Evolutionary conservation across 2,797 vertebrate genomes (phyloP).

Genomic region (Poecilia gillii): DNA sequence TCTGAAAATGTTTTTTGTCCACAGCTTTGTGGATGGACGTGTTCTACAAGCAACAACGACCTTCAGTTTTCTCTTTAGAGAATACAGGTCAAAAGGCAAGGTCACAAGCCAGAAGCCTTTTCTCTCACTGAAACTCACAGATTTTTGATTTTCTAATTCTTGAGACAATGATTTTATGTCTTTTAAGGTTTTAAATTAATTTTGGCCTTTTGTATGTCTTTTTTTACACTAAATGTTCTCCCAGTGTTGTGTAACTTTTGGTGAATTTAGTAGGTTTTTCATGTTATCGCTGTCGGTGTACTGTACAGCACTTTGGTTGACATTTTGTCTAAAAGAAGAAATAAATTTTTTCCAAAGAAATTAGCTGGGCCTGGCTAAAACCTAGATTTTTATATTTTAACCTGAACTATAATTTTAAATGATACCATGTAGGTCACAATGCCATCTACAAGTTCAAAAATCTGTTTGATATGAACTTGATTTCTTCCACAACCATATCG

Average conservation of each 20-base stretch:
- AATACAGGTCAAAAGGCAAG: background rate
- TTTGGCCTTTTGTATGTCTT: background rate
- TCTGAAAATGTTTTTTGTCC: background rate
- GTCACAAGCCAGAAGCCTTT: background rate
- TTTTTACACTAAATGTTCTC: background rate
- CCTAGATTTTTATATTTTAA: background rate
- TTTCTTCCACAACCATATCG: slow-evolving; percentile 9
- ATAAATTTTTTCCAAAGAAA: background rate
- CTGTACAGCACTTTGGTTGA: background rate
- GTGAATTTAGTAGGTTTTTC: background rate
- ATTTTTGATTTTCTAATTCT: background rate
- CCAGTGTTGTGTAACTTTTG: background rate
- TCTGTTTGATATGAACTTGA: slow-evolving; percentile 49
- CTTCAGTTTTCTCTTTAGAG: background rate
- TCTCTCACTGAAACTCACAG: background rate
- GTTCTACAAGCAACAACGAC: background rate
- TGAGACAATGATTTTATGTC: background rate
- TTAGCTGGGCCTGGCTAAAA: background rate
- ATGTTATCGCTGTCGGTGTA: background rate
- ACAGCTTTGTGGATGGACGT: background rate
- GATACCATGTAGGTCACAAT: slow-evolving; percentile 22
- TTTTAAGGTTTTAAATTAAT: background rate
- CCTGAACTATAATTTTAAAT: background rate
- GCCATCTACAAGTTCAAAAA: slow-evolving; percentile 19
- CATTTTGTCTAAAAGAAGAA: background rate